Percentiles rank a stretch among this genome's conserved stretches.
Evolutionary conservation across 2,888 invertebrate genomes (phyloP).

Genomic region (Hyppa rectilinea): DNA sequence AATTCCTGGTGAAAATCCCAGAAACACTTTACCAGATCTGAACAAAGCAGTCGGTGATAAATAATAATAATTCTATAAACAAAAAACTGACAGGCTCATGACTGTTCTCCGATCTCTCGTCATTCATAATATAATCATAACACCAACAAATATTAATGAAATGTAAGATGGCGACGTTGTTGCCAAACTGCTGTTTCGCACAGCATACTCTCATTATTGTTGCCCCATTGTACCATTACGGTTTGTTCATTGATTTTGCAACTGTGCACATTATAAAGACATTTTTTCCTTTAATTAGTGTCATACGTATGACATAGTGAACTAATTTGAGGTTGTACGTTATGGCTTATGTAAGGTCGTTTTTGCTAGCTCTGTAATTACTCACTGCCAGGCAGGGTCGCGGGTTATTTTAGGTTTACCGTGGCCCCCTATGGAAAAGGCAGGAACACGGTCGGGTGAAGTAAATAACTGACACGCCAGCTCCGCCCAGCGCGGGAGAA

Average conservation of each 20-base stretch:
- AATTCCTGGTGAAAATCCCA: too few species aligned
- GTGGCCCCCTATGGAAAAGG: too few species aligned
- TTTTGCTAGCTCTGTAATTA: slow-evolving; percentile 13
- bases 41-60: too few species aligned
- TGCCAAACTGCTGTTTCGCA: slow-evolving; percentile 71
- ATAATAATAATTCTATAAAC: too few species aligned
- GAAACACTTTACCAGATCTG: too few species aligned
- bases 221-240: slow-evolving; percentile 73
- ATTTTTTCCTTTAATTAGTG: slow-evolving; percentile 64
- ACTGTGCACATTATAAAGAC: slow-evolving; percentile 64
- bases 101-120: neutral
- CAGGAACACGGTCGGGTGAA: too few species aligned
- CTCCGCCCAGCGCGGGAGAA: too few species aligned
- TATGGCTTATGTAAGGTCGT: slow-evolving; percentile 24
- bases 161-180: slow-evolving; percentile 60
- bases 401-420: too few species aligned
- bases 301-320: slow-evolving; percentile 56
- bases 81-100: neutral
- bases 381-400: neutral
- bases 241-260: slow-evolving; percentile 73
- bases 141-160: slow-evolving; percentile 23
- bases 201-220: slow-evolving; percentile 78
- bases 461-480: too few species aligned
- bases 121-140: slow-evolving; percentile 20
- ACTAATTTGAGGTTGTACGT: slow-evolving; percentile 28